Conservation (phyloP, 2,113 vertebrate species). For the Siphamia tubifer region DNA sequence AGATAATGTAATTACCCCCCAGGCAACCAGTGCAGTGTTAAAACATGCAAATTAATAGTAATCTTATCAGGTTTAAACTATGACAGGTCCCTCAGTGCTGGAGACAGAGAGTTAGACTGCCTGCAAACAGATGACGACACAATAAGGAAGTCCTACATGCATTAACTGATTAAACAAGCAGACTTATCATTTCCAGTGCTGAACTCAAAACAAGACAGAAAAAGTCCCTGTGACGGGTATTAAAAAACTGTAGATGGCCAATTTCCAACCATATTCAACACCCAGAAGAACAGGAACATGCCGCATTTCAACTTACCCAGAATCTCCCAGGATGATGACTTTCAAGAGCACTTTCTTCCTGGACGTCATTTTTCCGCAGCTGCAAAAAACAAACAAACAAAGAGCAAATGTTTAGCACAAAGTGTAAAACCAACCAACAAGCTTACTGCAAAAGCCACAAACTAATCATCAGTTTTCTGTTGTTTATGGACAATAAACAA, state of each 20-base stretch:
- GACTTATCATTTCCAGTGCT: too few relatives aligned
- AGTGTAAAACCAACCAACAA: neutral
- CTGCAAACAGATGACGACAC: constrained; percentile 19
- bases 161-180: neutral
- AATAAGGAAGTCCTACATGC: constrained; percentile 3
- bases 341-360: constrained; percentile 99
- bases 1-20: neutral
- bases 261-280: neutral
- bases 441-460: neutral
- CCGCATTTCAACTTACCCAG: constrained; percentile 85
- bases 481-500: neutral
- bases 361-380: constrained; percentile 93
- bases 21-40: neutral
- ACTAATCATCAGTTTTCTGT: neutral
- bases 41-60: neutral
- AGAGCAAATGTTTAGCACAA: constrained; percentile 1
- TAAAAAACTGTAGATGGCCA: neutral
- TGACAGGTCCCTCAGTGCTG: neutral
- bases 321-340: constrained; percentile 98
- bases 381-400: constrained; percentile 47
- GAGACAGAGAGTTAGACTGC: constrained; percentile 9
- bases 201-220: too few relatives aligned
- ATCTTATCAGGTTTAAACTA: neutral
- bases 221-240: too few relatives aligned
- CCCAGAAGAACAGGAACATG: neutral